phyloP scores from a whole-genome alignment of 1,140 invertebrate genomes.

The Apis dorsata region DNA sequence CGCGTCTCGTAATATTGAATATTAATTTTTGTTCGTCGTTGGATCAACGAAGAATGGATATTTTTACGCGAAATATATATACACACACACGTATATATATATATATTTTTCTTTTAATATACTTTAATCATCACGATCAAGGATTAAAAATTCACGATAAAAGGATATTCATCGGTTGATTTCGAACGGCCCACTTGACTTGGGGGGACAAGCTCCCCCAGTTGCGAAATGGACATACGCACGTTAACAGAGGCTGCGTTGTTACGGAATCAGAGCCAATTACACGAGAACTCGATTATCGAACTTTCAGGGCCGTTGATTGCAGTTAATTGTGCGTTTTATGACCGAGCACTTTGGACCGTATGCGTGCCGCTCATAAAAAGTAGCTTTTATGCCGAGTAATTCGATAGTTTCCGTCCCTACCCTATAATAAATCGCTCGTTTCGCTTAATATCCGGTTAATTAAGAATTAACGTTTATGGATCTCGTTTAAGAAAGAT shows the following conservation, averaged over 20 bases:
- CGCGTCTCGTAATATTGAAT: too few species aligned
- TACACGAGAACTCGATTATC: constrained; percentile 54
- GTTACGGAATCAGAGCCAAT: constrained; percentile 48
- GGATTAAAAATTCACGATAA: background rate
- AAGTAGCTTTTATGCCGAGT: constrained; percentile 39
- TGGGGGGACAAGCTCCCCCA: background rate
- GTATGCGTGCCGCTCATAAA: constrained; percentile 39
- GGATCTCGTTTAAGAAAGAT: background rate
- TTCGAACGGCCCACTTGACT: background rate
- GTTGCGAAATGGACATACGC: constrained; percentile 31
- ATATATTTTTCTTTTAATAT: background rate
- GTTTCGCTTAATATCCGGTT: background rate
- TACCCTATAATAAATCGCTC: constrained; percentile 13
- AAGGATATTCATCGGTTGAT: background rate
- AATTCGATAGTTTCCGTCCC: constrained; percentile 26
- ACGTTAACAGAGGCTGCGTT: constrained; percentile 30
- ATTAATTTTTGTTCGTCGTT: too few species aligned
- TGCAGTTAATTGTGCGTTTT: constrained; percentile 61
- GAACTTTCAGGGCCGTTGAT: constrained; percentile 43
- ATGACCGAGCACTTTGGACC: constrained; percentile 45
- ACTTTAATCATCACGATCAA: background rate
- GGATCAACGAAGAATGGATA: too few species aligned
- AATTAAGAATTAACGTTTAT: background rate
- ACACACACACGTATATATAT: too few species aligned
- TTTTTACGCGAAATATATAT: too few species aligned